These are phyloP conservation scores for Gyps fulvus DNA, from an alignment of 2,113 vertebrate genomes.

Conservation along the genomic window DNA sequence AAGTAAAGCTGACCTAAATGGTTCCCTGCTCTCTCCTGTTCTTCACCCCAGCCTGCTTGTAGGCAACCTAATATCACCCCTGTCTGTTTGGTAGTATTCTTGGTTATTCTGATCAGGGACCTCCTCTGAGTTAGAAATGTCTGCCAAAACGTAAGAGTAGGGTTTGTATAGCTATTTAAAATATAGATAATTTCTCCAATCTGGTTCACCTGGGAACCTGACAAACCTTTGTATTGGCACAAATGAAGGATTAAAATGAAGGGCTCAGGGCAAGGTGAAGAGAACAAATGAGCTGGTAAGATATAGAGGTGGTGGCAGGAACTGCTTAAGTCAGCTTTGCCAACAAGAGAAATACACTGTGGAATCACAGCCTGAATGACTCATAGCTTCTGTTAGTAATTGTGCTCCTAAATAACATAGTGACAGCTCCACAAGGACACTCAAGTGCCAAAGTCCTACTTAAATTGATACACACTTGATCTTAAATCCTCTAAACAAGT, in stretches of 20 bases:
- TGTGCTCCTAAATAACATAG: slow-evolving; percentile 17
- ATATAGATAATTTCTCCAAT: not conserved
- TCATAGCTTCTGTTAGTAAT: slow-evolving; percentile 38
- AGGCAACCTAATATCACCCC: not conserved
- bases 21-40: not conserved
- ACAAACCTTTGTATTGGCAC: not conserved
- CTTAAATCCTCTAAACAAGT: not conserved
- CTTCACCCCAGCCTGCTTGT: not conserved
- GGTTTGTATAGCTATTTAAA: not conserved
- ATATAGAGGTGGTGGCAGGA: slow-evolving; percentile 8
- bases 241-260: not conserved
- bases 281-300: slow-evolving; percentile 1
- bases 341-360: slow-evolving; percentile 30
- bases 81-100: not conserved
- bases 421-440: slow-evolving; percentile 44
- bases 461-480: not conserved
- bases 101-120: not conserved
- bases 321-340: slow-evolving; percentile 52
- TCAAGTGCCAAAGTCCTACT: not conserved
- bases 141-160: not conserved
- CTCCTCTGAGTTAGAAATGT: not conserved
- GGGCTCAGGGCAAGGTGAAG: slow-evolving; percentile 29
- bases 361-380: slow-evolving; percentile 44
- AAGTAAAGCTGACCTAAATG: not conserved
- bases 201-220: not conserved